Conservation (phyloP, 1,140 invertebrate species). For the Idris sp. region DNA sequence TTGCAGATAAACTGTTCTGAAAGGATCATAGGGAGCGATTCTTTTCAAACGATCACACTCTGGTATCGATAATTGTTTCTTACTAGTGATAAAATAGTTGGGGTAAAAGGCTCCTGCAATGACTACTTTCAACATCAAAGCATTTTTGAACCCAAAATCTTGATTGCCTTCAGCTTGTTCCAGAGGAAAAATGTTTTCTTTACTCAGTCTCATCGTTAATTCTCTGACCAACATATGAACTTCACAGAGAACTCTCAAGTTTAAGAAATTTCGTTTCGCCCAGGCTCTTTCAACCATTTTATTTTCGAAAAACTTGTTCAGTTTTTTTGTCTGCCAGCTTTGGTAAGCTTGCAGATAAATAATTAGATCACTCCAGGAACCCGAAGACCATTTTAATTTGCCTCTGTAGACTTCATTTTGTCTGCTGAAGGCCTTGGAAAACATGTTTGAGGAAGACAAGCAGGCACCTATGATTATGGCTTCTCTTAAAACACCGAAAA, state of each 20-base stretch:
- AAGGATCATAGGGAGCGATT: constrained; percentile 85
- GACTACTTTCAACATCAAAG: constrained; percentile 82
- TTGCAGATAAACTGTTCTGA: constrained; percentile 84
- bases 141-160: constrained; percentile 78
- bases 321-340: constrained; percentile 76
- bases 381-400: constrained; percentile 88
- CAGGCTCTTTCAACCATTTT: constrained; percentile 81
- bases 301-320: constrained; percentile 59
- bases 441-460: constrained; percentile 89
- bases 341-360: constrained; percentile 88
- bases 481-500: constrained; percentile 91
- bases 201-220: constrained; percentile 80
- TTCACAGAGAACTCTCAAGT: constrained; percentile 82
- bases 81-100: constrained; percentile 86
- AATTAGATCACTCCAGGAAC: constrained; percentile 89
- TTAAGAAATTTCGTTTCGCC: constrained; percentile 86
- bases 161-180: constrained; percentile 72
- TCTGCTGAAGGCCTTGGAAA: constrained; percentile 86
- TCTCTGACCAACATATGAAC: constrained; percentile 85
- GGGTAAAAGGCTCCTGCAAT: constrained; percentile 89
- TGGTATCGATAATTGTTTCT: constrained; percentile 75
- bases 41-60: constrained; percentile 82
- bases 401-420: constrained; percentile 85
- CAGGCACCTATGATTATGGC: constrained; percentile 92
- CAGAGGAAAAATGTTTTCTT: constrained; percentile 77